Evolutionary conservation across 2,888 invertebrate genomes (phyloP).

Genomic region (Trachelus troglodyta): DNA sequence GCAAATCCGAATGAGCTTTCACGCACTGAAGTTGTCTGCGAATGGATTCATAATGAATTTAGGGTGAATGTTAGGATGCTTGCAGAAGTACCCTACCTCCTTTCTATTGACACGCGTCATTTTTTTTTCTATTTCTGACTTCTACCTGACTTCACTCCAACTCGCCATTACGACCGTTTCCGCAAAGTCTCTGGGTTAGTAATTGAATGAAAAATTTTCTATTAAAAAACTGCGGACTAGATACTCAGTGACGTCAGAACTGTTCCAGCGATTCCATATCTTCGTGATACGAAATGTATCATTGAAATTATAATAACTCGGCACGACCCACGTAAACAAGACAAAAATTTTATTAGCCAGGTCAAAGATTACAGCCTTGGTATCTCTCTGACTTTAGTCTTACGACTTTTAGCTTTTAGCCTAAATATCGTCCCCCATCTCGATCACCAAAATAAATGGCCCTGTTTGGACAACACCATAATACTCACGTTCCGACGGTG

Average conservation of each 20-base stretch:
- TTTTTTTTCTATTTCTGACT: not conserved
- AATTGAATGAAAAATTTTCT: too few relatives aligned
- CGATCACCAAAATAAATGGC: not conserved
- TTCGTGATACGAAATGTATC: not conserved
- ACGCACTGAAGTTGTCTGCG: not conserved
- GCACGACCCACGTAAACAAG: not conserved
- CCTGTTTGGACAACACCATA: conserved; percentile 1
- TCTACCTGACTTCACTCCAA: not conserved
- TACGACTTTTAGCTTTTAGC: conserved; percentile 3
- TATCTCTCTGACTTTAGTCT: not conserved
- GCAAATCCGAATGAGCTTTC: not conserved
- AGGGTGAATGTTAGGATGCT: not conserved
- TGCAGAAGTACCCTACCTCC: not conserved
- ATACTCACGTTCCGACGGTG: not conserved
- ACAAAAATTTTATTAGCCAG: not conserved
- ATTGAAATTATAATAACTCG: not conserved
- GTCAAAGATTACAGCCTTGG: not conserved
- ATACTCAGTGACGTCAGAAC: not conserved
- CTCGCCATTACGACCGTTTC: not conserved
- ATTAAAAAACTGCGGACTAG: too few relatives aligned
- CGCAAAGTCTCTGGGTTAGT: too few relatives aligned
- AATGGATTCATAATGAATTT: not conserved
- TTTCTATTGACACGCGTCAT: not conserved
- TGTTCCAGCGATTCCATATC: not conserved
- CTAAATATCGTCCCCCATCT: not conserved